Evolutionary conservation across 1,140 invertebrate genomes (phyloP), one percentile per base, ranked within the genome.

Genomic region (Danaus melanippus): DNA sequence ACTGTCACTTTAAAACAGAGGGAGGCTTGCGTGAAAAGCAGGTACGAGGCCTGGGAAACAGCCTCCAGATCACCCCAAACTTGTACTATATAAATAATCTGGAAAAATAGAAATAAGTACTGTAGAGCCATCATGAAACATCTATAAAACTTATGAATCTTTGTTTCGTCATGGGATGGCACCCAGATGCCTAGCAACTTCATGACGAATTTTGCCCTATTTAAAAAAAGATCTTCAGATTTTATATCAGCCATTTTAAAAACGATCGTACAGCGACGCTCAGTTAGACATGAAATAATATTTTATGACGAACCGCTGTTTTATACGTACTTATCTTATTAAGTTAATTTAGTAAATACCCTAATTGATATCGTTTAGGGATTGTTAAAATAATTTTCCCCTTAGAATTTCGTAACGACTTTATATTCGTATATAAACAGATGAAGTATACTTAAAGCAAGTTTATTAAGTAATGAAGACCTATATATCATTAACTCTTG

Each of bases 1-100:
- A 81, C 69, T 1, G 79, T 77, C 8, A 86, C 60, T 71, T 86
- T 86, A 10, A 82, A 78, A 56, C 81, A 84, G 17, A 86, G 64
- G 56, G 77, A 81, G 5, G 81, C 79, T 42, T 86, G 81, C 0
- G 84, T 84, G 54, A 86, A 81, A 9, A 84, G 58, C 46, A 84
- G 50, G 12, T 84, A 86, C 0, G 70, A 79, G 5, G 80, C 73
- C 39, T 86, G 71, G 0, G 79, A 79, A 2, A 84, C 71, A 0
- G 76, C 79, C 11, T 82, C 80, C 11, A 84, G 58, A 42, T 86
- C 81, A 5, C 79, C 80, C 74, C 77, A 82, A 0, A 84, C 76
- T 53, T 77, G 63, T 5, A 72, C 40, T 9, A 86, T 82, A 39
- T 77, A 81, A 50, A 84, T 71, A 7, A 70, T 64, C 71, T 86